Evolutionary conservation across 2,888 invertebrate genomes (phyloP), one percentile per base, ranked within the genome.

Genomic region (Parasteatoda lunata): DNA sequence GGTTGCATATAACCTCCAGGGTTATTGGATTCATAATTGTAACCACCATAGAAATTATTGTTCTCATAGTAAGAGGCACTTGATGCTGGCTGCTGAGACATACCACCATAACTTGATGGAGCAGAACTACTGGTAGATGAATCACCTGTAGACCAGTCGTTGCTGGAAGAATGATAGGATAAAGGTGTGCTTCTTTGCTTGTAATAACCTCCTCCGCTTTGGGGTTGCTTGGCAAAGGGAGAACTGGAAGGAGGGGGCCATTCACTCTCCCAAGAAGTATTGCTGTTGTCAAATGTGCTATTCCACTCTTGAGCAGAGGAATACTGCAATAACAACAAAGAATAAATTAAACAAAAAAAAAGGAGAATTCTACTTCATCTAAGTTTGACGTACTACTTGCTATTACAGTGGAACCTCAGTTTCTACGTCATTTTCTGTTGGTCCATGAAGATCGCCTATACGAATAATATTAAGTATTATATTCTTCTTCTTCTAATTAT

Each of bases 251-350:
- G 68, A 9, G 64, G 49, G 52, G 70, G 59, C 85, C 85, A 85
- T 30, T 85, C 85, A 59, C 84, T 59, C 65, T 79, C 79, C 85
- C 85, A 85, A 48, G 85, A 80, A 45, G 79, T 66, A 52, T 85
- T 85, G 54, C 76, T 85, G 66, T 79, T 80, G 15, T 85, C 80
- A n/a, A 71, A 80, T 7, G 68, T 51, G 70, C 15, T 76, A n/a
- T 64, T 45, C 79, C 76, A 77, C 47, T 84, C 70, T 79, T 30
- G 71, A n/a, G 59, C 69, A 80, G 68, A 47, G 59, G 59, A 7
- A 51, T 49, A 65, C 54, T 15, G 30, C 30, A 30, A 30, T 30
- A 30, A 30, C 30, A 30, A 30, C 30, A 30, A 30, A 30, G 30
- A 30, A 30, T 1, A 30, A 30, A 30, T 30, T 30, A 30, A 30